A percentile compares a stretch with the other conserved stretches of the same genome.
These are phyloP conservation scores for Decapterus maruadsi DNA, from an alignment of 2,797 vertebrate genomes.

Conservation along the genomic window DNA sequence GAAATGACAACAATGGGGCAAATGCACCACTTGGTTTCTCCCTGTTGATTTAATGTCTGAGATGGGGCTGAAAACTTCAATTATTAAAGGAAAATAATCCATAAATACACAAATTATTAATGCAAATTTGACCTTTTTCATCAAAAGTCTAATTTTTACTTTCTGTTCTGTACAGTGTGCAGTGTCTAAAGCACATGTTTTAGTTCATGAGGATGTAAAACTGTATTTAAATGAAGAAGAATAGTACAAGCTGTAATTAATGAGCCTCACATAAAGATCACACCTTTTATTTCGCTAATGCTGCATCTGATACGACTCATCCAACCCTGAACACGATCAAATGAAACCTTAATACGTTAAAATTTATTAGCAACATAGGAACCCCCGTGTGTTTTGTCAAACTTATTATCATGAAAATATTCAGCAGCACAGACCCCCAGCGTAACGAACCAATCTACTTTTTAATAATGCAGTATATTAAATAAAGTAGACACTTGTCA, in stretches of 20 bases:
- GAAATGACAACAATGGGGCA: not conserved
- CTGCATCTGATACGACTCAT: not conserved
- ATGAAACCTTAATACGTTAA: slow-evolving; percentile 5
- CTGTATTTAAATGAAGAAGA: not conserved
- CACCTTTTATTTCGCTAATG: not conserved
- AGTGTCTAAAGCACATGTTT: not conserved
- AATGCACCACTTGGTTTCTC: not conserved
- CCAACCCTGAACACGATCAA: not conserved
- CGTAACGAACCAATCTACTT: slow-evolving; percentile 40
- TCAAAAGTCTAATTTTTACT: not conserved
- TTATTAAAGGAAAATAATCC: not conserved
- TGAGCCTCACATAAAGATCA: not conserved
- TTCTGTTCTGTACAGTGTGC: too few species aligned
- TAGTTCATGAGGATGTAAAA: too few species aligned
- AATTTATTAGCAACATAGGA: not conserved
- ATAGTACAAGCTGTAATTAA: not conserved
- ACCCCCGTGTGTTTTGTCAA: not conserved
- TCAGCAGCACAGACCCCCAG: slow-evolving; percentile 11
- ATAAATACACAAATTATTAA: not conserved
- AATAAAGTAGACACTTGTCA: slow-evolving; percentile 59
- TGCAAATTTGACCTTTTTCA: not conserved
- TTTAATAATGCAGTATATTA: slow-evolving; percentile 57
- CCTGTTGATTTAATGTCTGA: not conserved
- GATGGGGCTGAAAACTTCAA: fast-evolving
- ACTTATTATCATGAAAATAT: slow-evolving; percentile 21